Percentiles rank a stretch among this genome's conserved stretches.
phyloP scores from a whole-genome alignment of 2,797 vertebrate genomes.

The Meda fulgida region DNA sequence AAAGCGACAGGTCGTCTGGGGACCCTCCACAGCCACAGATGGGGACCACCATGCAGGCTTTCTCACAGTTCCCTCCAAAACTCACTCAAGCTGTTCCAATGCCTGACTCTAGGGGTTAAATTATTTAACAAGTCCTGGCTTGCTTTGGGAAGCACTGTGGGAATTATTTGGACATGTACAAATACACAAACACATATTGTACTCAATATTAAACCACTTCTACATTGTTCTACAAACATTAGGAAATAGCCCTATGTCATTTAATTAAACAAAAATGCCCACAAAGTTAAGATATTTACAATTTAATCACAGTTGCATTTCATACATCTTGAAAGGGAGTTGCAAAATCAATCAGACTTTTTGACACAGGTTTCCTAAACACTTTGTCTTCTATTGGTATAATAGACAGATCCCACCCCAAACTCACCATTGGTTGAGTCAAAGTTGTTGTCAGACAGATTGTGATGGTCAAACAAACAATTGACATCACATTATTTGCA shows the following conservation, averaged over 20 bases:
- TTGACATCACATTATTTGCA: neutral
- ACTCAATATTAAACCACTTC: neutral
- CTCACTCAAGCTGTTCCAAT: constrained; percentile 69
- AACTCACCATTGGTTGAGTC: neutral
- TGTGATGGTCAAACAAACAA: neutral
- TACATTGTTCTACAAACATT: too few species aligned
- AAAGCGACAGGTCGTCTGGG: constrained; percentile 65
- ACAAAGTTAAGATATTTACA: neutral
- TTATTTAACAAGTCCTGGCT: constrained; percentile 74
- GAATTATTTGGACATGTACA: constrained; percentile 49
- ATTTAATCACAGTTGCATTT: neutral
- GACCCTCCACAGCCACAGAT: constrained; percentile 64
- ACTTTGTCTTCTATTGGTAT: neutral
- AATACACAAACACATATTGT: constrained; percentile 15
- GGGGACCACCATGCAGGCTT: constrained; percentile 67
- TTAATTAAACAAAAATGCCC: neutral
- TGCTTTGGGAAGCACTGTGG: constrained; percentile 55
- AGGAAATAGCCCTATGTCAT: neutral
- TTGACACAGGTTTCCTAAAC: neutral
- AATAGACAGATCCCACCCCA: neutral
- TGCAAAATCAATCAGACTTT: neutral
- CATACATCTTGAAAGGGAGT: neutral
- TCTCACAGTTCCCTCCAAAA: constrained; percentile 54
- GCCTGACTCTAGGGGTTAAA: constrained; percentile 67
- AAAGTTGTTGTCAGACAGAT: neutral